These are phyloP conservation scores for Platysteira castanea DNA, from an alignment of 2,113 vertebrate species.

Conservation along the genomic window DNA sequence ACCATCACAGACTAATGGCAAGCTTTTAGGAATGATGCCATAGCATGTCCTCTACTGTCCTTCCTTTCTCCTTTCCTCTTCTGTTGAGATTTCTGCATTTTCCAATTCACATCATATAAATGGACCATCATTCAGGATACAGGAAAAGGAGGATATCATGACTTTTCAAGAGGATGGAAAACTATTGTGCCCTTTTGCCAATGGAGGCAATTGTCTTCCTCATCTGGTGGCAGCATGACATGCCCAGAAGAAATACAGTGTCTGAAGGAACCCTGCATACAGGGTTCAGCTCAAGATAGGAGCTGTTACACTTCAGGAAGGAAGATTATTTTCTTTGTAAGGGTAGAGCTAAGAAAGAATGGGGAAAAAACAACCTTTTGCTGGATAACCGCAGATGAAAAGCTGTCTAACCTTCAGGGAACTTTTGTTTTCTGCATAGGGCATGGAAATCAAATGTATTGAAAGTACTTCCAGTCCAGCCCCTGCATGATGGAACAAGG, in stretches of 20 bases:
- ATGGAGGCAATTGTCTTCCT: background rate
- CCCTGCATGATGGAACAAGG: background rate
- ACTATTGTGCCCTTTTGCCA: background rate
- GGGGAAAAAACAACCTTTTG: background rate
- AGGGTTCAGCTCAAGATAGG: fast-evolving
- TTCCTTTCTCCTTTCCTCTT: background rate
- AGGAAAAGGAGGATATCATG: background rate
- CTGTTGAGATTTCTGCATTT: background rate
- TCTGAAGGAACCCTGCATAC: background rate
- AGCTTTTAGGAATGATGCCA: background rate
- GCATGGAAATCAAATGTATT: background rate
- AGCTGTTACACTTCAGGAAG: background rate
- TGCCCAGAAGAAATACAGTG: background rate
- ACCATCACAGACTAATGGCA: background rate
- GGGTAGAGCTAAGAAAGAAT: background rate
- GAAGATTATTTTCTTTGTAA: background rate
- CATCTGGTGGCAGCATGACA: background rate
- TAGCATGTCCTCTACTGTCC: background rate
- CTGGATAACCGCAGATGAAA: background rate
- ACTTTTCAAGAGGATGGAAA: background rate
- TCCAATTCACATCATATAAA: background rate
- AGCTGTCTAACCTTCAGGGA: background rate
- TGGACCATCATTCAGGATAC: background rate
- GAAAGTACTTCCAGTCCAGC: background rate
- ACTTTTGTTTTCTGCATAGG: background rate